phyloP scores from a whole-genome alignment of 2,797 vertebrate genomes.

The Luscinia luscinia region DNA sequence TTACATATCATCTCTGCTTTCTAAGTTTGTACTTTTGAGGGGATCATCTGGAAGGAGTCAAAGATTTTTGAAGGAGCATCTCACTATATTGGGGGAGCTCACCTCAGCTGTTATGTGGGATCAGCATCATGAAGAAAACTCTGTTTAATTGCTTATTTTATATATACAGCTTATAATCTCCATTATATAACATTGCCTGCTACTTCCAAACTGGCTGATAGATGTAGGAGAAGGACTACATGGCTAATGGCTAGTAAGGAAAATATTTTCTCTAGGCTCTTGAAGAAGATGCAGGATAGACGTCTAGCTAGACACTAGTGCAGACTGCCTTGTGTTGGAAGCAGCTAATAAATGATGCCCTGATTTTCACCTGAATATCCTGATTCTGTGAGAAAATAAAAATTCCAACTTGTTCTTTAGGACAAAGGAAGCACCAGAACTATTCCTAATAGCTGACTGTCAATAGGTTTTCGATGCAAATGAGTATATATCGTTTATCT shows the following conservation, averaged over 20 bases:
- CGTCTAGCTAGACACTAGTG: neutral
- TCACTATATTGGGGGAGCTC: neutral
- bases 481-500: constrained; percentile 47
- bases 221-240: neutral
- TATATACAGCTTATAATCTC: neutral
- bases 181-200: neutral
- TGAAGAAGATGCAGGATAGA: neutral
- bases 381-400: constrained; percentile 26
- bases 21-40: neutral
- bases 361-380: neutral
- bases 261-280: neutral
- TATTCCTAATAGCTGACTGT: constrained; percentile 4
- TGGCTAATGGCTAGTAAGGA: neutral
- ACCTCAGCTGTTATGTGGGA: neutral
- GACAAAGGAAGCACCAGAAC: constrained; percentile 12
- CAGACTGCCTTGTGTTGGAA: neutral
- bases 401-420: neutral
- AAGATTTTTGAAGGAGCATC: neutral
- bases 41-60: neutral
- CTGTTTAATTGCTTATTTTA: neutral
- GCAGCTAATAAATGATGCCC: neutral
- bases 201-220: neutral
- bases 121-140: neutral
- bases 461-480: constrained; percentile 40
- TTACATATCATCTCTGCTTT: neutral